Conservation (phyloP, 2,113 vertebrate genomes). For the Rhynchomys soricoides region DNA sequence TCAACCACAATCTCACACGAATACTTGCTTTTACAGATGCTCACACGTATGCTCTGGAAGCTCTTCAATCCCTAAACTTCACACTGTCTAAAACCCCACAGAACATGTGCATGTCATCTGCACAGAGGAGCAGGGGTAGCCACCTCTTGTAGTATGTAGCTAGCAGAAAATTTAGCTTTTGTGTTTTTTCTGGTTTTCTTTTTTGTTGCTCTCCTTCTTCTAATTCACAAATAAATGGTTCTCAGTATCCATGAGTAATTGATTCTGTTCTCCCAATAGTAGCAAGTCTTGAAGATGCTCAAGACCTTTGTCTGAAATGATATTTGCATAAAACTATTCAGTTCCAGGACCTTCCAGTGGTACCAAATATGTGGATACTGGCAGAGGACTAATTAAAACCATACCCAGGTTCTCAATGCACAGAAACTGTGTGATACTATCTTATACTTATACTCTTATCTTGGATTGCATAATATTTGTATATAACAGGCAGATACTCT, state of each 20-base stretch:
- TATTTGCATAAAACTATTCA: not conserved
- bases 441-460: not conserved
- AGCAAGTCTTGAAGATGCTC: not conserved
- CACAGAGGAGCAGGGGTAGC: not conserved
- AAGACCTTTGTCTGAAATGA: not conserved
- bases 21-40: not conserved
- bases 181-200: not conserved
- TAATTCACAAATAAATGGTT: not conserved
- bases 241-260: not conserved
- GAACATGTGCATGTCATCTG: not conserved
- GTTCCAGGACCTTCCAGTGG: not conserved
- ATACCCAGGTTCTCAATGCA: too few species aligned
- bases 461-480: not conserved
- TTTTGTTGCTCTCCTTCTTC: not conserved
- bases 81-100: not conserved
- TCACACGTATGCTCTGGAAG: not conserved
- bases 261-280: not conserved
- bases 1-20: not conserved
- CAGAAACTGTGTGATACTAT: too few species aligned
- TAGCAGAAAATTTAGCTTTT: not conserved
- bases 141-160: not conserved
- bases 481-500: not conserved
- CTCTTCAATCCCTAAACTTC: not conserved
- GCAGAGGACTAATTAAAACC: too few species aligned
- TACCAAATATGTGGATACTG: not conserved